Evolutionary conservation across 2,113 vertebrate species (phyloP).

Genomic region (Lontra canadensis): DNA sequence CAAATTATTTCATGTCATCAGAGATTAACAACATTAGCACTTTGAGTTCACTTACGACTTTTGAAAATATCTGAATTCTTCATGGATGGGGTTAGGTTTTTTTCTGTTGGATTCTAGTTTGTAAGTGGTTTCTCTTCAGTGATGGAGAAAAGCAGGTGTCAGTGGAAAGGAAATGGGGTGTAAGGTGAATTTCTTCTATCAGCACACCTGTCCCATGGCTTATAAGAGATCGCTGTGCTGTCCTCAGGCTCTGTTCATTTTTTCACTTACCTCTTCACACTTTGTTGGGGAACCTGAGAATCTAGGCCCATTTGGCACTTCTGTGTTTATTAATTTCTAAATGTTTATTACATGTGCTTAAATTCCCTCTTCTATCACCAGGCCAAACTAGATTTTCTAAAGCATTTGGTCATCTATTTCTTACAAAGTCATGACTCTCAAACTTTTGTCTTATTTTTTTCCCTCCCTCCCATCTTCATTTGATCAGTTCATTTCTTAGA

Average conservation of each 20-base stretch:
- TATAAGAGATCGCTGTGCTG: neutral
- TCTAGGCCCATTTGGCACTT: neutral
- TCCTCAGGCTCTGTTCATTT: neutral
- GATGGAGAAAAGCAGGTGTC: neutral
- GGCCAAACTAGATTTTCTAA: neutral
- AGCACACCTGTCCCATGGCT: neutral
- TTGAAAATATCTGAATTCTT: neutral
- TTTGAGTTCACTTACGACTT: neutral
- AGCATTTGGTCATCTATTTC: neutral
- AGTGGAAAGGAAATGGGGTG: neutral
- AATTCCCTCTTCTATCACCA: neutral
- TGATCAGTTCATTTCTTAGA: conserved; percentile 21
- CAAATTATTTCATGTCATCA: neutral
- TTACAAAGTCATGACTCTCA: neutral
- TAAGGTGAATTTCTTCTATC: neutral
- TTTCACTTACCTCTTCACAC: neutral
- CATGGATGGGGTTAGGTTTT: neutral
- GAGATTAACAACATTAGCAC: neutral
- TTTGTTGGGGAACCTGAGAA: neutral
- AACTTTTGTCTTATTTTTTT: neutral
- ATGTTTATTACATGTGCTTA: neutral
- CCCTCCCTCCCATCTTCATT: neutral
- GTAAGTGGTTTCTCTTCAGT: neutral
- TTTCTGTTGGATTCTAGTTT: neutral
- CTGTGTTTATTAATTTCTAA: neutral